Conservation (phyloP, 2,797 vertebrate species). For the Caiman crocodilus region DNA sequence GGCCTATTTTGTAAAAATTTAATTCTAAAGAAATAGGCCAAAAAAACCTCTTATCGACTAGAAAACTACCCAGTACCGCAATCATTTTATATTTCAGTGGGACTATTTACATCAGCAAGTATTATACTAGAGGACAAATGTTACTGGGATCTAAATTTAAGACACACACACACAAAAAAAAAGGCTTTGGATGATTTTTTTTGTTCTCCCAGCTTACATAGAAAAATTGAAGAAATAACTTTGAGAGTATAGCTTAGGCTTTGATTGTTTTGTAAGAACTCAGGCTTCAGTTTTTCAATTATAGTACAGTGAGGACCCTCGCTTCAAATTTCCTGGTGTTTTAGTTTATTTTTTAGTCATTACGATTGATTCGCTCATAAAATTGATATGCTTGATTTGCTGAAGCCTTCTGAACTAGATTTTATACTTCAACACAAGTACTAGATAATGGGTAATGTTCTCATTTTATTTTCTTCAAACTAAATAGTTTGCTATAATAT, state of each 20-base stretch:
- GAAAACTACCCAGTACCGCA: neutral
- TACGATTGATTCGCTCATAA: slow-evolving; percentile 16
- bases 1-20: neutral
- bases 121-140: neutral
- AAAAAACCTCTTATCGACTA: neutral
- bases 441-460: slow-evolving; percentile 41
- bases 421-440: slow-evolving; percentile 58
- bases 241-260: neutral
- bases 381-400: neutral
- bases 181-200: neutral
- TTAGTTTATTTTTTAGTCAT: slow-evolving; percentile 13
- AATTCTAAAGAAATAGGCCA: neutral
- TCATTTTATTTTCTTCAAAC: slow-evolving; percentile 60
- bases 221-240: neutral
- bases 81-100: neutral
- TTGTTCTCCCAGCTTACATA: neutral
- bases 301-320: neutral
- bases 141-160: neutral
- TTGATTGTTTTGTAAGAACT: neutral
- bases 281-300: neutral
- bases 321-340: neutral
- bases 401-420: slow-evolving; percentile 37
- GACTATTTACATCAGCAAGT: neutral
- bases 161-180: neutral
- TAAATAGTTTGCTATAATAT: neutral